Evolutionary conservation across 92 coral and sea anemone species (phyloP).

Genomic region (Palythoa caribaeorum): DNA sequence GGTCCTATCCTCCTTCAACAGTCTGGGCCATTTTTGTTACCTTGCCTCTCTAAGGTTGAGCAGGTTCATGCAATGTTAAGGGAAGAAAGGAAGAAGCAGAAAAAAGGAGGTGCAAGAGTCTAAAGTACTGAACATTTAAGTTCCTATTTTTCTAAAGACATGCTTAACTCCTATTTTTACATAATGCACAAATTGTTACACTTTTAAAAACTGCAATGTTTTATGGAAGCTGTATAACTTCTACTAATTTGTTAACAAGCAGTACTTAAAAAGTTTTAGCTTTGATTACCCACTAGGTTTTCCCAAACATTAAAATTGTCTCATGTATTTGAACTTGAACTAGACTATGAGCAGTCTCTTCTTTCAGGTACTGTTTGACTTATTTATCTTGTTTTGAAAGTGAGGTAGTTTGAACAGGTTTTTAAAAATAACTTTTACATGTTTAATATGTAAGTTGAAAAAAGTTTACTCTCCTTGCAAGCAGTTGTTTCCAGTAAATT

Average conservation of each 20-base stretch:
- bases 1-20: constrained; percentile 39
- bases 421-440: background rate
- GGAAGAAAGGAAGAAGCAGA: constrained; percentile 20
- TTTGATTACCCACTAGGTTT: background rate
- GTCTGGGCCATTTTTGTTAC: constrained; percentile 21
- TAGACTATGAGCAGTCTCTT: constrained; percentile 13
- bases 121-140: constrained; percentile 12
- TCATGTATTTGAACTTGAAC: constrained; percentile 2
- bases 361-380: constrained; percentile 15
- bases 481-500: constrained; percentile 9
- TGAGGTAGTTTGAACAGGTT: constrained; percentile 21
- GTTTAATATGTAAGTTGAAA: background rate
- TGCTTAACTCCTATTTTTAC: constrained; percentile 2
- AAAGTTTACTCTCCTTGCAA: background rate
- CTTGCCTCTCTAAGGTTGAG: constrained; percentile 26
- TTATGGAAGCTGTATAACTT: background rate
- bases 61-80: background rate
- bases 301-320: constrained; percentile 19
- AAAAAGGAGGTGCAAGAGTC: constrained; percentile 30
- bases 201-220: background rate
- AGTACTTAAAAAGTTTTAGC: background rate
- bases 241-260: background rate
- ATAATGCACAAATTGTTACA: constrained; percentile 11
- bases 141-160: background rate
- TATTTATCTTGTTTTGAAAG: constrained; percentile 13